These are phyloP conservation scores for Sebastes flavidus DNA, from an alignment of 2,797 vertebrate genomes.

Conservation along the genomic window DNA sequence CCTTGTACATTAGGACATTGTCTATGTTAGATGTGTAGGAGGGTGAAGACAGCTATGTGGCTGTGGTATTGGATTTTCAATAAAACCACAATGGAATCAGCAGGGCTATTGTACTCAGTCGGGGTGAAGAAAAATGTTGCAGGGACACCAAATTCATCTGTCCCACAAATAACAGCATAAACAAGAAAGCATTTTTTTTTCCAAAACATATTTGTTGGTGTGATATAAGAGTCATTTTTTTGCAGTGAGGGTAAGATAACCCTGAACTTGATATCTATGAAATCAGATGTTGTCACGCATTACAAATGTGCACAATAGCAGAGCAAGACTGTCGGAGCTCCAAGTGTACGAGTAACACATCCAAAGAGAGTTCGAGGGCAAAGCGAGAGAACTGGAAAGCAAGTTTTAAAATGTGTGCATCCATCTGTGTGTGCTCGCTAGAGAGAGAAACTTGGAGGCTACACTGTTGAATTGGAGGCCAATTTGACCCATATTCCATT, in stretches of 20 bases:
- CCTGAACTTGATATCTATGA: slow-evolving; percentile 20
- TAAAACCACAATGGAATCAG: not conserved
- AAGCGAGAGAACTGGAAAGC: slow-evolving; percentile 29
- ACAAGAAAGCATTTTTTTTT: not conserved
- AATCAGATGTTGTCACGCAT: not conserved
- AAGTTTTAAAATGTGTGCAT: slow-evolving; percentile 34
- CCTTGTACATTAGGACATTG: not conserved
- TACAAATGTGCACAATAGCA: slow-evolving; percentile 26
- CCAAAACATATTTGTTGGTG: slow-evolving; percentile 26
- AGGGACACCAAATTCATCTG: slow-evolving; percentile 23
- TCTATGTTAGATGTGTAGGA: not conserved
- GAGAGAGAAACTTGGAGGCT: slow-evolving; percentile 40
- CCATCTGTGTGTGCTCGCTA: slow-evolving; percentile 38
- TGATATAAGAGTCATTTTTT: slow-evolving; percentile 10
- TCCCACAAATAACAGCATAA: not conserved
- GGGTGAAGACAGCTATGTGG: not conserved
- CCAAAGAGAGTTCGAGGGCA: slow-evolving; percentile 22
- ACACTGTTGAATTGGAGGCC: slow-evolving; percentile 22
- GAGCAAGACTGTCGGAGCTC: not conserved
- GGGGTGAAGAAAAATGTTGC: not conserved
- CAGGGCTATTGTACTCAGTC: not conserved
- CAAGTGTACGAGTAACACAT: slow-evolving; percentile 8
- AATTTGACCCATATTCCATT: slow-evolving; percentile 53
- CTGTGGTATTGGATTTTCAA: not conserved
- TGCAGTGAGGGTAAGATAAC: not conserved